Conservation (phyloP, 1,140 invertebrate species). For the Grapholita molesta region DNA sequence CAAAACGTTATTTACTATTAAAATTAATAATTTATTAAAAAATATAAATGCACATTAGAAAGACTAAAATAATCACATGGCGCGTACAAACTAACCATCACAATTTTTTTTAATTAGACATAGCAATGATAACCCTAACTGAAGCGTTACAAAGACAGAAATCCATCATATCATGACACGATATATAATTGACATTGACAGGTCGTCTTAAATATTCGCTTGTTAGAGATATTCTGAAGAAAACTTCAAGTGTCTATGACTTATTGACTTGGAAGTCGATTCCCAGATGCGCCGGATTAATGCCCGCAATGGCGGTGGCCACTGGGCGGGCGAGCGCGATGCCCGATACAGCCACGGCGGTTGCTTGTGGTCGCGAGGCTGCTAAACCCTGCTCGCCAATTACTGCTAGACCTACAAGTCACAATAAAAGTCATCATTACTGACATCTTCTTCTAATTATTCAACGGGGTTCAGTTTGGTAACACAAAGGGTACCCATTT, state of each 20-base stretch:
- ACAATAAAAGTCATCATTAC: neutral
- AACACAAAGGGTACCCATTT: no score
- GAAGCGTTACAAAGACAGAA: no score
- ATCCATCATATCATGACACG: no score
- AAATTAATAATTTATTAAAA: neutral
- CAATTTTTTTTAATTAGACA: neutral
- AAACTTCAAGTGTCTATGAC: no score
- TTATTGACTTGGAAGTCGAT: constrained; percentile 53
- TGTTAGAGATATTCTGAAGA: no score
- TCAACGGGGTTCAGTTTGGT: no score
- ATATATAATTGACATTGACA: no score
- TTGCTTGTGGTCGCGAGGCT: constrained; percentile 82
- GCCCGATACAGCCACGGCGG: constrained; percentile 82
- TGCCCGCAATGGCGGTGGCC: constrained; percentile 84
- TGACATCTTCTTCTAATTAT: neutral
- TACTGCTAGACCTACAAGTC: constrained; percentile 76
- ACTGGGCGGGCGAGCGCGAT: constrained; percentile 83
- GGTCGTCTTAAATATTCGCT: no score
- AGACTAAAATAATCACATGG: neutral
- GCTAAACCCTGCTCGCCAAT: constrained; percentile 83
- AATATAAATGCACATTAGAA: neutral
- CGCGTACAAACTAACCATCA: neutral
- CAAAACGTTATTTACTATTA: neutral
- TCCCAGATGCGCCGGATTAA: constrained; percentile 78
- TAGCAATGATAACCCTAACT: no score